Evolutionary conservation across 2,113 vertebrate species (phyloP).

Genomic region (human (Homo sapiens)): DNA sequence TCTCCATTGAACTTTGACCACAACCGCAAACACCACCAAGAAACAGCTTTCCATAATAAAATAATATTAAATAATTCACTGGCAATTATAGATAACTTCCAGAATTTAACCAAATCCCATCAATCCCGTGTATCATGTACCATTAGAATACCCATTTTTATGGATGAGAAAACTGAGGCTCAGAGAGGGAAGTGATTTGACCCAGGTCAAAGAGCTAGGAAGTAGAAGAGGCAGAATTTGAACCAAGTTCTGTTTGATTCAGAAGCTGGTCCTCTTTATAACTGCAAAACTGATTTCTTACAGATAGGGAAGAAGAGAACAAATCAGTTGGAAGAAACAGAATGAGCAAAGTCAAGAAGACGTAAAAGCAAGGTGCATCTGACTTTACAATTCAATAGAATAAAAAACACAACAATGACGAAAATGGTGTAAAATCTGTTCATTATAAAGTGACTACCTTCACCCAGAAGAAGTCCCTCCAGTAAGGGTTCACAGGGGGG

Average conservation of each 20-base stretch:
- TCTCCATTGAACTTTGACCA: neutral
- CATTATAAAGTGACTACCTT: neutral
- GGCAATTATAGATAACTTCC: neutral
- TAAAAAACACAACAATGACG: neutral
- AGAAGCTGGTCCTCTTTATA: neutral
- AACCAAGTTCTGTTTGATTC: neutral
- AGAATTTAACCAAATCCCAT: fast-evolving
- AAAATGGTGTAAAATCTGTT: neutral
- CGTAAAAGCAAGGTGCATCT: fast-evolving
- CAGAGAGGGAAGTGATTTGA: neutral
- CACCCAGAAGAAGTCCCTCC: neutral
- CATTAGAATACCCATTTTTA: neutral
- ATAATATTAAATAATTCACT: neutral
- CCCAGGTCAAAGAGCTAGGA: too few species aligned
- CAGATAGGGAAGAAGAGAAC: too few species aligned
- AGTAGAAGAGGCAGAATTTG: neutral
- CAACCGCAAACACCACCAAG: neutral
- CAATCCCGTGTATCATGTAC: too few species aligned
- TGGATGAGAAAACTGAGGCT: neutral
- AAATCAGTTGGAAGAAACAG: neutral
- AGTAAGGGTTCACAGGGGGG: neutral
- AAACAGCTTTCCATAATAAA: neutral
- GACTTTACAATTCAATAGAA: neutral
- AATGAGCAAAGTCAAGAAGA: neutral
- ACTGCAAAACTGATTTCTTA: too few species aligned